These are phyloP conservation scores for Aphelenchoides fujianensis DNA, from an alignment of 1,140 invertebrate genomes.

Conservation along the genomic window DNA sequence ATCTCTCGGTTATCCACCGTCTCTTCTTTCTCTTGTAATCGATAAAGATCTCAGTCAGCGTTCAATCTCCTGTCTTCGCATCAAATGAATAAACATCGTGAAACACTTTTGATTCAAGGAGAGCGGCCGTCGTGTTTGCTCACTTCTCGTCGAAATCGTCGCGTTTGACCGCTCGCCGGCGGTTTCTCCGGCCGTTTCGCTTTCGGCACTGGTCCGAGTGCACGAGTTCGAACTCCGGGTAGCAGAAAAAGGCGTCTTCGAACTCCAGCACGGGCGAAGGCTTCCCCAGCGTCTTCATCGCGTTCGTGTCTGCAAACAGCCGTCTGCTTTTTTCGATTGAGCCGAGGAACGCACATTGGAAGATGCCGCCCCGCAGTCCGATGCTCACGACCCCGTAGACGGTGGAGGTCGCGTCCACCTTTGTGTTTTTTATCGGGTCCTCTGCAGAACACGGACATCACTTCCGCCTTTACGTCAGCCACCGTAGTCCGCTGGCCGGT, in stretches of 20 bases:
- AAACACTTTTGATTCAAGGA: no score
- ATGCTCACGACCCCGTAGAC: slow-evolving; percentile 58
- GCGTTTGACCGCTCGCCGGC: slow-evolving; percentile 3
- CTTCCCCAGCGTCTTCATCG: slow-evolving; percentile 52
- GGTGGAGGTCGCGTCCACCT: slow-evolving; percentile 61
- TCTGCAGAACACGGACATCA: no score
- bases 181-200: slow-evolving; percentile 16
- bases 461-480: slow-evolving; percentile 1
- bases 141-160: slow-evolving; percentile 5
- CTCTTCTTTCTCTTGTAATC: no score
- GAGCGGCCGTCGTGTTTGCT: no score
- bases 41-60: no score
- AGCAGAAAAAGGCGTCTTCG: slow-evolving; percentile 62
- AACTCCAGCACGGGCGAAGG: slow-evolving; percentile 48
- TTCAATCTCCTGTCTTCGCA: no score
- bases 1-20: no score
- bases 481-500: background rate
- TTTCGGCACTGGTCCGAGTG: slow-evolving; percentile 32
- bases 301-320: slow-evolving; percentile 32
- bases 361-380: slow-evolving; percentile 59
- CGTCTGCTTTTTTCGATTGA: slow-evolving; percentile 41
- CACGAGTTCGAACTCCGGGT: slow-evolving; percentile 52
- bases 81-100: no score
- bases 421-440: slow-evolving; percentile 57
- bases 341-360: no score